Conservation (phyloP, 2,113 vertebrate genomes). For the Mobula birostris region DNA sequence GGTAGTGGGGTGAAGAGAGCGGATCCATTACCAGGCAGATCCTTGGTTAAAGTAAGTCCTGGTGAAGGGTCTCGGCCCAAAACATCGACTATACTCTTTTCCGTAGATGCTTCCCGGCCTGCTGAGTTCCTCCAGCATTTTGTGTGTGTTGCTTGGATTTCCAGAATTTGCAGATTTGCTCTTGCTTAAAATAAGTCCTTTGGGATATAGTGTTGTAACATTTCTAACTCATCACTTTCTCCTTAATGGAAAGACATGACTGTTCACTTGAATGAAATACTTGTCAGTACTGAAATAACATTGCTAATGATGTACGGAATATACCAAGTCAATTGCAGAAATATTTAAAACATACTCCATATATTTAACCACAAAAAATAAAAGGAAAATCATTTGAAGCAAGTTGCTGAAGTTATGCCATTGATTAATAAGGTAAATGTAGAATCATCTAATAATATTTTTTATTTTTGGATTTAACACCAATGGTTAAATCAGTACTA, state of each 20-base stretch:
- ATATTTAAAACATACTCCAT: not conserved
- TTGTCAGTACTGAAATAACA: not conserved
- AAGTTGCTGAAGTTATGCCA: not conserved
- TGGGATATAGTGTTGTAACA: not conserved
- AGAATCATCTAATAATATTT: not conserved
- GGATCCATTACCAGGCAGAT: too few relatives aligned
- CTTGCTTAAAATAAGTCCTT: not conserved
- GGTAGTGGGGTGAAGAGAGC: too few relatives aligned
- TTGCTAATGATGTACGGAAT: not conserved
- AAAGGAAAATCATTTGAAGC: not conserved
- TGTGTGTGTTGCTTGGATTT: too few relatives aligned
- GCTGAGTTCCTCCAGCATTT: too few relatives aligned
- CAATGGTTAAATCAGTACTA: not conserved
- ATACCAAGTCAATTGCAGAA: not conserved
- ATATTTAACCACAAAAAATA: not conserved
- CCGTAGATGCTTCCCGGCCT: too few relatives aligned
- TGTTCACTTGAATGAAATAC: not conserved
- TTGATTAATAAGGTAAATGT: not conserved
- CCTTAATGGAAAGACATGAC: not conserved
- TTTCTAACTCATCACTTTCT: not conserved
- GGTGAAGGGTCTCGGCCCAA: too few relatives aligned
- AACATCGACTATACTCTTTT: too few relatives aligned
- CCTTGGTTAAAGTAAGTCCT: too few relatives aligned
- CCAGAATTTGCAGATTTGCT: too few relatives aligned
- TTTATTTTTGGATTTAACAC: conserved; percentile 27